Percentiles rank a stretch among this genome's conserved stretches.
These are phyloP conservation scores for Conus canariensis DNA, from an alignment of 2,888 invertebrate genomes.

Conservation along the genomic window DNA sequence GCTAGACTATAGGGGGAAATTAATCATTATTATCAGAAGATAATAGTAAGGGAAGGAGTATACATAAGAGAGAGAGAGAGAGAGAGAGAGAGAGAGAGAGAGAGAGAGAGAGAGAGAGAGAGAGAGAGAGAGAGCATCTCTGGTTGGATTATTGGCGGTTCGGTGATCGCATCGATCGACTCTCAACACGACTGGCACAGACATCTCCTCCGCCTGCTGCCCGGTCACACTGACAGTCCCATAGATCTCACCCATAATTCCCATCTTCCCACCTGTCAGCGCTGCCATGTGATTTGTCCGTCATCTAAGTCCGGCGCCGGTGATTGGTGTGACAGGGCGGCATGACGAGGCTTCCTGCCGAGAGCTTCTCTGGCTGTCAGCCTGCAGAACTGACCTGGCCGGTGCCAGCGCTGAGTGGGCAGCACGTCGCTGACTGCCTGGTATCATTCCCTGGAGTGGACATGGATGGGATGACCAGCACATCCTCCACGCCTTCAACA, in stretches of 20 bases:
- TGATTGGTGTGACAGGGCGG: neutral
- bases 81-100: no score
- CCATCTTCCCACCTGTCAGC: constrained; percentile 17
- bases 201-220: neutral
- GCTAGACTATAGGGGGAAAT: no score
- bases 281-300: constrained; percentile 12
- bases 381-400: no score
- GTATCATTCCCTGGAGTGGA: neutral
- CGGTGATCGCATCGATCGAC: neutral
- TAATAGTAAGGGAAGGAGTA: no score
- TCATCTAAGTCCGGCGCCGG: neutral
- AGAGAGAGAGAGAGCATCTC: no score
- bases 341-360: neutral
- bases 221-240: constrained; percentile 5
- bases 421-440: neutral
- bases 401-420: neutral
- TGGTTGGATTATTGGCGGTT: neutral
- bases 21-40: no score
- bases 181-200: neutral
- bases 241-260: constrained; percentile 2
- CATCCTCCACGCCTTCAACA: no score
- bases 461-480: neutral
- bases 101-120: no score
- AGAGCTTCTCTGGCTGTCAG: neutral
- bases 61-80: no score